A percentile compares a stretch with the other conserved stretches of the same genome.
Evolutionary conservation across 2,113 vertebrate species (phyloP).

Genomic region (Xiphophorus hellerii): DNA sequence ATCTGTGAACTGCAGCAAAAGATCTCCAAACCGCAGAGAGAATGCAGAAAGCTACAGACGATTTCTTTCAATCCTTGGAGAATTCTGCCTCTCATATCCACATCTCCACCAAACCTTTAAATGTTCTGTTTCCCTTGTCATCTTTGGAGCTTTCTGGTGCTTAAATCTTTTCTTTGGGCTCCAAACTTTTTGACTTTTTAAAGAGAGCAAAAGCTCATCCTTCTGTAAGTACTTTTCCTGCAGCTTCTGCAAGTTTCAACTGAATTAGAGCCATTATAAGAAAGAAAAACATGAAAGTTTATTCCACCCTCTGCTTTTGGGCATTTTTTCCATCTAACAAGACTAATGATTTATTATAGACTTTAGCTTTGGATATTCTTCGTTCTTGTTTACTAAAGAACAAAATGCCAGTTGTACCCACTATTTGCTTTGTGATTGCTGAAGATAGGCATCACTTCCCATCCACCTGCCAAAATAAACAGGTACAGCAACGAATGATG

Average conservation of each 20-base stretch:
- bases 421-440: too few relatives aligned
- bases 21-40: slow-evolving; percentile 30
- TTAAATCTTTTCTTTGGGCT: slow-evolving; percentile 51
- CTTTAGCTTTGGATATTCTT: too few relatives aligned
- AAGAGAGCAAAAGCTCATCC: slow-evolving; percentile 31
- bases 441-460: too few relatives aligned
- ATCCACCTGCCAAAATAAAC: too few relatives aligned
- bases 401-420: too few relatives aligned
- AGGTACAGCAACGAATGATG: too few relatives aligned
- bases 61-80: slow-evolving; percentile 3
- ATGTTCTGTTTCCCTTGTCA: slow-evolving; percentile 17
- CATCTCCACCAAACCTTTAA: slow-evolving; percentile 48
- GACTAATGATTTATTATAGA: too few relatives aligned
- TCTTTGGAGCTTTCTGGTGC: slow-evolving; percentile 37
- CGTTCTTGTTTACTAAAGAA: too few relatives aligned
- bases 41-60: slow-evolving; percentile 17
- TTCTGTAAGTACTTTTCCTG: slow-evolving; percentile 10
- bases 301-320: too few relatives aligned
- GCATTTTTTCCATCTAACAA: too few relatives aligned
- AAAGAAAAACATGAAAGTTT: neutral
- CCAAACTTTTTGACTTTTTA: slow-evolving; percentile 40
- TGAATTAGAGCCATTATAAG: slow-evolving; percentile 2
- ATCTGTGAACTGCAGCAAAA: slow-evolving; percentile 14
- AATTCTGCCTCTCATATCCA: slow-evolving; percentile 12
- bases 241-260: slow-evolving; percentile 36